Base-by-base conservation (phyloP, 2,888 invertebrate species). In the Andrena fulva region DNA sequence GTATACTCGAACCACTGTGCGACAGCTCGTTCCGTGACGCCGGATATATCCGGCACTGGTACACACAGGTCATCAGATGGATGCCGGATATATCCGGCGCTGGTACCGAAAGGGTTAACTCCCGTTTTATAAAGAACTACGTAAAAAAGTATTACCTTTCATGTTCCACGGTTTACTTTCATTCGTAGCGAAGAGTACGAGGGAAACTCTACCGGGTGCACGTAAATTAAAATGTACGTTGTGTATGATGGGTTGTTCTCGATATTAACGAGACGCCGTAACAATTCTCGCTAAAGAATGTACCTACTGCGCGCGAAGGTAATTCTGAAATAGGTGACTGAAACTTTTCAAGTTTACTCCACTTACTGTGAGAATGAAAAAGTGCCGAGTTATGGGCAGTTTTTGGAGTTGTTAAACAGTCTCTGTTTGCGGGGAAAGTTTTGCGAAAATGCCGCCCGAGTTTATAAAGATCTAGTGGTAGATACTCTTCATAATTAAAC, bases 101-200 rank as follows among this genome's bases (percentile, higher is more conserved):
- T n/a, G n/a, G n/a, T n/a, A n/a, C n/a, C n/a, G n/a, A n/a, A n/a
- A n/a, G n/a, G n/a, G n/a, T n/a, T n/a, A n/a, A 16, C 8, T 33
- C 54, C 8, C 59, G 20, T 7, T 35, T n/a, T 12, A 29, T n/a
- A 56, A 50, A 59, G 48, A 31, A 50, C 31, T n/a, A 10, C 16
- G 20, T 7, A 4, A 56, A 42, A 42, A 54, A 77, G 54, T 73
- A 63, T 72, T 31, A 42, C 10, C 35, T 3, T 12, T 31, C 35
- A 8, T 8, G 7, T 42, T 31, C 10, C 35, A 20, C 35, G 52
- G n/a, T 27, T 20, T 29, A n/a, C 33, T 29, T 76, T 54, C 24
- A n/a, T 29, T 29, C 12, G 20, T 64, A 24, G 10, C 1, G 7
- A 3, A 68, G 16, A 24, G 16, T n/a, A 12, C 6, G n/a, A 8